Evolutionary conservation across 2,888 invertebrate species (phyloP), one percentile per base, ranked within the genome.

Genomic region (Spodoptera picta): DNA sequence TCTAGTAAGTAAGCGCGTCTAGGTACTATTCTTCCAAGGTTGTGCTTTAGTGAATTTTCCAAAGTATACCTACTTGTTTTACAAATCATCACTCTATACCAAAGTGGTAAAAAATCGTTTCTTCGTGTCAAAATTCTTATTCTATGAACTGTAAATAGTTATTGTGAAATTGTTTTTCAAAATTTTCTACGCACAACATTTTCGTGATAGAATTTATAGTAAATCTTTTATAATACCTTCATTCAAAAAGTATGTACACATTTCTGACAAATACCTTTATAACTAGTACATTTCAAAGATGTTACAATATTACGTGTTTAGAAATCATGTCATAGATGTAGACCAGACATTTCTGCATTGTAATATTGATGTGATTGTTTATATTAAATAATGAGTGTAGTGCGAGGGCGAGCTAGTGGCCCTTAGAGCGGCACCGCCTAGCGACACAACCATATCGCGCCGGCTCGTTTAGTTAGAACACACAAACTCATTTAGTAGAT

Each of bases 21-120:
- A 94, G 93, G 79, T 93, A 93, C 92, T 93, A 93, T 92, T 94
- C 93, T 93, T 94, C 94, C 93, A 94, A 90, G 94, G 94, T 94
- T 94, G 94, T 94, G 94, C 94, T 93, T 94, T 92, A 92, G 93
- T 92, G 92, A 92, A 89, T 90, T 92, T 92, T 88, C 89, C 90
- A 87, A 85, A 66, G 82, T 90, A 83, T 86, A 89, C 85, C 82
- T 84, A 81, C 68, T 82, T 84, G 60, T 75, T 87, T 85, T 84
- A 82, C 74, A 83, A 75, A 85, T 82, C 82, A 73, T 83, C 83
- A 36, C 36, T 85, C 84, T 79, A 78, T 78, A 85, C 84, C 80
- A 80, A 82, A 62, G 31, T 69, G 70, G 74, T 81, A 72, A 81
- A 81, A 80, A 84, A 67, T 83, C 81, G 73, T 85, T 83, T 79